These are phyloP conservation scores for Prenolepis imparis DNA, from an alignment of 2,888 invertebrate genomes.

Conservation along the genomic window DNA sequence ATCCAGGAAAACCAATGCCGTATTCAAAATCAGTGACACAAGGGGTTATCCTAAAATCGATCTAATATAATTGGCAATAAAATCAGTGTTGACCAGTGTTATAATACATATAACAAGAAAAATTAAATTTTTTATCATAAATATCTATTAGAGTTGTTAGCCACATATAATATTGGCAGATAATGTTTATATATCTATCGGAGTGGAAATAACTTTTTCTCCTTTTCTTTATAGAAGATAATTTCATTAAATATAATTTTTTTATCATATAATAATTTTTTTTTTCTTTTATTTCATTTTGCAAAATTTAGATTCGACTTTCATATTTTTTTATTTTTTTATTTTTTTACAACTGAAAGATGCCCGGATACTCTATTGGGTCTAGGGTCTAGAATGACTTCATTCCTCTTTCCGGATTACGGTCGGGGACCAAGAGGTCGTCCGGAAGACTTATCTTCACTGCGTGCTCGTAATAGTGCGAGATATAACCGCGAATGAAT, in stretches of 20 bases:
- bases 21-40: no score
- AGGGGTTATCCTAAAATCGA: no score
- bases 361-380: background rate
- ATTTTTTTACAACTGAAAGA: background rate
- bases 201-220: background rate
- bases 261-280: background rate
- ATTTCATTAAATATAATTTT: background rate
- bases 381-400: slow-evolving; percentile 10
- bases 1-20: no score
- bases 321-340: background rate
- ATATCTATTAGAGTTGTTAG: background rate
- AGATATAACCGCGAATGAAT: slow-evolving; percentile 58
- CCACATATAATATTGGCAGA: background rate
- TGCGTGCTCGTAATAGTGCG: slow-evolving; percentile 37
- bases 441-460: slow-evolving; percentile 39
- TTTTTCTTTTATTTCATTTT: background rate
- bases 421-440: slow-evolving; percentile 25
- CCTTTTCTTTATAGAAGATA: background rate
- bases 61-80: no score
- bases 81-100: no score
- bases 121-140: background rate
- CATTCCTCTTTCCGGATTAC: slow-evolving; percentile 36
- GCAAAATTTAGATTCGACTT: background rate
- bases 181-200: background rate
- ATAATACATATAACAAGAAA: background rate